phyloP scores from a whole-genome alignment of 2,113 vertebrate species.

The Epinephelus lanceolatus region DNA sequence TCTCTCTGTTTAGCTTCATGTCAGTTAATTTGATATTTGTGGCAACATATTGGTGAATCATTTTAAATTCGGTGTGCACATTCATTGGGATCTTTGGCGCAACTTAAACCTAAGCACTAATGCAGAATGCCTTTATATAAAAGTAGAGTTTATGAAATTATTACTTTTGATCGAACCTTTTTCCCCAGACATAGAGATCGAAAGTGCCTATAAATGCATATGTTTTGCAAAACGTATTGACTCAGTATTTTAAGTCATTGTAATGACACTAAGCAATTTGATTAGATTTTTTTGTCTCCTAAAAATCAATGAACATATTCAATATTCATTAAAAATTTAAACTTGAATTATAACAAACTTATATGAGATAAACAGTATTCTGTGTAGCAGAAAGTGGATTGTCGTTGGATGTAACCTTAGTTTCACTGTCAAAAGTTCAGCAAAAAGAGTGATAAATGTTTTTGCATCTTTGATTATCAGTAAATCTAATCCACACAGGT shows the following conservation, averaged over 20 bases:
- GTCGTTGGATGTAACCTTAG: not conserved
- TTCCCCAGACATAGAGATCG: not conserved
- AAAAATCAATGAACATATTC: not conserved
- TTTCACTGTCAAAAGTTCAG: not conserved
- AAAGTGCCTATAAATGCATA: slow-evolving; percentile 26
- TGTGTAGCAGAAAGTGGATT: not conserved
- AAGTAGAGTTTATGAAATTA: not conserved
- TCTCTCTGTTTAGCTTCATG: not conserved
- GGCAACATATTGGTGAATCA: slow-evolving; percentile 13
- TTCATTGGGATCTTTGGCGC: slow-evolving; percentile 58
- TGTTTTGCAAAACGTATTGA: not conserved
- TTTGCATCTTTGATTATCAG: not conserved
- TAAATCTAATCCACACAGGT: not conserved
- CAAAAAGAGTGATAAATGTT: not conserved
- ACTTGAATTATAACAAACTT: not conserved
- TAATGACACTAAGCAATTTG: not conserved
- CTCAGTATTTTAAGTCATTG: not conserved
- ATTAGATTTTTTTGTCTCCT: not conserved
- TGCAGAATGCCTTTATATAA: not conserved
- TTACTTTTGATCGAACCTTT: not conserved
- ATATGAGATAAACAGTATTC: not conserved
- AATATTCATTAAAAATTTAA: not conserved
- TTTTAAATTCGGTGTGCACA: slow-evolving; percentile 2
- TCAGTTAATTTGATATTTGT: slow-evolving; percentile 30
- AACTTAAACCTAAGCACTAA: not conserved